Base-by-base conservation (phyloP, 2,888 invertebrate species). In the Papilio gigon region DNA sequence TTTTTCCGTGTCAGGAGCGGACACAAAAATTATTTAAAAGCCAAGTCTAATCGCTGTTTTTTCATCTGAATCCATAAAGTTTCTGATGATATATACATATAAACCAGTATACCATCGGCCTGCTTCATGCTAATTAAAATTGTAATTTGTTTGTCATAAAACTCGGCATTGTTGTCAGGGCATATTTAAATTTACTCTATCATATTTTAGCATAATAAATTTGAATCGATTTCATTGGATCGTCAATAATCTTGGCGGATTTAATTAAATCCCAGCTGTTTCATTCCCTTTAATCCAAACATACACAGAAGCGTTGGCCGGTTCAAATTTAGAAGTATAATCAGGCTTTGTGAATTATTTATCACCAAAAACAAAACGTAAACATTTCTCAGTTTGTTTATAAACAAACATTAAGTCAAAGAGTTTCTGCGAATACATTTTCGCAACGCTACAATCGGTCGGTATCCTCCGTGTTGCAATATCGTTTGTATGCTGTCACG, bases 281-380 rank as follows among this genome's bases (percentile, higher is more conserved):
- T 25, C 25, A 40, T 25, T 60, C 14, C 22, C 40, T 60, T 27
- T 3, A 37, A 59, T n/a, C 9, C 5, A 53, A 64, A 64, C 63
- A 53, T 25, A 64, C 25, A 30, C n/a, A 50, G 22, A 50, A 35
- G 25, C 25, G 25, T 50, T 37, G 50, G 53, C 53, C 17, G 9
- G 33, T 63, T 47, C 17, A 33, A 53, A 47, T 50, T 22, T 8
- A 50, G n/a, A 20, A 12, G 42, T 56, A 1, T 14, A 65, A 42
- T 65, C 65, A 65, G 56, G 33, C 30, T 42, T 30, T 58, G 42
- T 58, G 58, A 42, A 65, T 65, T 42, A 65, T 65, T 42, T 65
- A 65, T 58, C 42, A 42, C 27, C 17, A n/a, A 58, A 58, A 65
- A 56, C 64, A 56, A 42, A 56, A 20, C 30, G 30, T 40, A 65